Base-by-base conservation (phyloP, 2,888 invertebrate species). In the Polyploca ridens region DNA sequence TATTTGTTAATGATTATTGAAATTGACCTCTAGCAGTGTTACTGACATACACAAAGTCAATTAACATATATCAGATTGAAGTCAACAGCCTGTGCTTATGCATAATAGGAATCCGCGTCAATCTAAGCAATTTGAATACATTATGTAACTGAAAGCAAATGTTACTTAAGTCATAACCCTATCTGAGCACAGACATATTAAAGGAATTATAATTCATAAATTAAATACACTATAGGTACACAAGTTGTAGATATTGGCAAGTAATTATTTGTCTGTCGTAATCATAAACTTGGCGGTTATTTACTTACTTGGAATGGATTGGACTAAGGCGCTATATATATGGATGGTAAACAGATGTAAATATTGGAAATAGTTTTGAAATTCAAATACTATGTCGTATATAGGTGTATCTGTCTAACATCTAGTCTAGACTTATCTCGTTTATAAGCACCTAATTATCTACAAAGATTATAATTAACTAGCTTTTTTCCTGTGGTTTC, bases 111-210 rank as follows among this genome's bases (percentile, higher is more conserved):
- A 78, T 76, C 78, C 70, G 64, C 69, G 63, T 69, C 75, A 75
- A 75, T 80, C 73, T 75, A 75, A 73, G 73, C 75, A 75, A 79
- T 81, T 80, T 76, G 76, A 79, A 83, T 81, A 79, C 70, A 79
- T 79, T 72, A 79, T 66, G 67, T 71, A 69, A 66, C 67, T 67
- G 63, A 71, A 64, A 68, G 68, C 63, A 62, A 74, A 66, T 49
- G 13, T 65, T 69, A 49, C 63, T 49, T 16, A 49, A 54, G 19
- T 6, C 38, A 38, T 38, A 35, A 7, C 11, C 10, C 38, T 10
- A 10, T 10, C 38, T 38, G 10, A 7, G 38, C 7, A 38, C 38
- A 8, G n/a, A n/a, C 6, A 41, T 41, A 41, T 13, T 13, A 2
- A 41, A n/a, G 6, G 8, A 49, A 16, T 49, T 49, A 49, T 49